Conservation (phyloP, 2,888 invertebrate genomes). For the Hylaea fasciaria region DNA sequence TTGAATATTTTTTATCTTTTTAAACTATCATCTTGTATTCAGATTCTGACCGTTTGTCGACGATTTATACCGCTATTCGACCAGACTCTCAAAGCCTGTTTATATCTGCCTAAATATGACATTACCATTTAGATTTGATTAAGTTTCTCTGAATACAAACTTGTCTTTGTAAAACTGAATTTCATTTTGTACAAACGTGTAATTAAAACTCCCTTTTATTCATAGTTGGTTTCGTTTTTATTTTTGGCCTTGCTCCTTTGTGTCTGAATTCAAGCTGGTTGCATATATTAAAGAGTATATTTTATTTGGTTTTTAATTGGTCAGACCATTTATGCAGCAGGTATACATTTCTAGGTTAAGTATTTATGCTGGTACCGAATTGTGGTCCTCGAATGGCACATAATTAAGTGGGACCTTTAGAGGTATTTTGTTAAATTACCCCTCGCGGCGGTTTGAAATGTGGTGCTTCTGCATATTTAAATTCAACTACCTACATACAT, state of each 20-base stretch:
- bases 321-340: slow-evolving; percentile 28
- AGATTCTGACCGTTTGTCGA: slow-evolving; percentile 6
- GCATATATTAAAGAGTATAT: slow-evolving; percentile 34
- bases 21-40: slow-evolving; percentile 1
- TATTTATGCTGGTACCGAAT: slow-evolving; percentile 35
- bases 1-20: too few species aligned
- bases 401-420: slow-evolving; percentile 23
- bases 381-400: slow-evolving; percentile 22
- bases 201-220: background rate
- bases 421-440: slow-evolving; percentile 22
- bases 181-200: background rate
- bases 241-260: slow-evolving; percentile 31
- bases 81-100: slow-evolving; percentile 22
- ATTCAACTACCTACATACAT: background rate
- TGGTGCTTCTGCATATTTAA: slow-evolving; percentile 2
- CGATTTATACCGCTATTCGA: slow-evolving; percentile 21
- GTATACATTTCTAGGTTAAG: slow-evolving; percentile 45
- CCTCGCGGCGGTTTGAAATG: slow-evolving; percentile 5
- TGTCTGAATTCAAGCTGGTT: slow-evolving; percentile 23
- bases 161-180: background rate
- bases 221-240: slow-evolving; percentile 21
- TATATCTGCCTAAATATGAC: background rate
- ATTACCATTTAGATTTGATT: too few species aligned
- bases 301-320: slow-evolving; percentile 39
- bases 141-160: background rate